Percentiles rank a stretch among this genome's conserved stretches.
Evolutionary conservation across 2,113 vertebrate genomes (phyloP).

Genomic region (Corythaixoides concolor): DNA sequence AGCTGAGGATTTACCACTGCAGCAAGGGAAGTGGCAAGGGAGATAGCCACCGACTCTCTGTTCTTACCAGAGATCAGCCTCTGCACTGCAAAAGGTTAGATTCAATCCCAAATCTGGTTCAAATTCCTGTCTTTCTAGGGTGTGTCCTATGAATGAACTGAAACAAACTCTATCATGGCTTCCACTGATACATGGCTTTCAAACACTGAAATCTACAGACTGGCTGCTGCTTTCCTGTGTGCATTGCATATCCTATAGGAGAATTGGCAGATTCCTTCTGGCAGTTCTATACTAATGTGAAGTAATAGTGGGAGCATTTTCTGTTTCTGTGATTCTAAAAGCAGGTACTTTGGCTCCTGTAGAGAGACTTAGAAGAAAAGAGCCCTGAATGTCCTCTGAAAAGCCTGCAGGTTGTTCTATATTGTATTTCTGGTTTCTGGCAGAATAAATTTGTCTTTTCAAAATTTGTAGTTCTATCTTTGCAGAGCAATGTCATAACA

Average conservation of each 20-base stretch:
- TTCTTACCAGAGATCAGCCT: neutral
- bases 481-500: neutral
- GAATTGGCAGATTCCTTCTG: rapidly evolving
- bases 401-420: neutral
- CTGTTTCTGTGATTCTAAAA: neutral
- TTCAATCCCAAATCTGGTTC: neutral
- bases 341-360: neutral
- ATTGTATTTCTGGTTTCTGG: neutral
- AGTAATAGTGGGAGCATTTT: neutral
- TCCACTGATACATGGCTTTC: too few species aligned
- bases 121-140: neutral
- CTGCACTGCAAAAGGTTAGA: neutral
- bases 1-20: neutral
- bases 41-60: neutral
- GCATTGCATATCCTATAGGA: neutral
- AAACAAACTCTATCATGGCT: neutral
- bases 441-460: neutral
- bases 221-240: neutral
- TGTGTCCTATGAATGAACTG: neutral
- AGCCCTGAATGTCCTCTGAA: neutral
- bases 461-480: neutral
- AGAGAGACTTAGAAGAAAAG: neutral
- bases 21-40: neutral
- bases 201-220: neutral
- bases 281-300: neutral